These are phyloP conservation scores for Littorina saxatilis DNA, from an alignment of 1,140 invertebrate genomes.

Conservation along the genomic window DNA sequence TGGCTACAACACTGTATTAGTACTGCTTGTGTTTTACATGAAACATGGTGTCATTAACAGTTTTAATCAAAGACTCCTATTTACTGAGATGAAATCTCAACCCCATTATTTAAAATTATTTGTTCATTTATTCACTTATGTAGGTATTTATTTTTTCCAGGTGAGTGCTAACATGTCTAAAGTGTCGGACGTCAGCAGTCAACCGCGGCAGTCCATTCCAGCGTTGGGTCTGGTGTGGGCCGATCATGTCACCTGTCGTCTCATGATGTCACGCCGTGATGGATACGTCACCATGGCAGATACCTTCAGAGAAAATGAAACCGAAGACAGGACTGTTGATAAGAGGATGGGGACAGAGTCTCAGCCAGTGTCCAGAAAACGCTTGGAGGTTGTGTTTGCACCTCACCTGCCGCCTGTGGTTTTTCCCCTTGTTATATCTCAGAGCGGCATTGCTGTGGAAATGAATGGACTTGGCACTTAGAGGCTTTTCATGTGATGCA, in stretches of 20 bases:
- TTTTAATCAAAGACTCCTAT: too few relatives aligned
- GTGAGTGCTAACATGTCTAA: slow-evolving; percentile 41
- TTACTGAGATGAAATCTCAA: too few relatives aligned
- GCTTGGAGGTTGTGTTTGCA: slow-evolving; percentile 74
- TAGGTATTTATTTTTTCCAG: slow-evolving; percentile 45
- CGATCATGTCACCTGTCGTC: slow-evolving; percentile 82
- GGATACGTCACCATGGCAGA: neutral
- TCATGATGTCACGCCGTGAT: slow-evolving; percentile 77
- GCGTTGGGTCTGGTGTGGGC: slow-evolving; percentile 81
- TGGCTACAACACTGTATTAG: too few relatives aligned
- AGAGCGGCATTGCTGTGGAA: neutral
- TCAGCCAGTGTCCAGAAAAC: slow-evolving; percentile 55
- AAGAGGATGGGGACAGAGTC: neutral
- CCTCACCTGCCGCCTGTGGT: slow-evolving; percentile 72
- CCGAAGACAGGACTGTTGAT: neutral
- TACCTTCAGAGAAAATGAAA: neutral
- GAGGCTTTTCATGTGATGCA: too few relatives aligned
- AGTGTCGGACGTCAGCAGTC: neutral
- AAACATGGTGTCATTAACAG: too few relatives aligned
- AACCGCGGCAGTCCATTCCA: slow-evolving; percentile 53
- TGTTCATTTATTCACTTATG: too few relatives aligned
- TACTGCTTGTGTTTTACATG: too few relatives aligned
- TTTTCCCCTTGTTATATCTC: slow-evolving; percentile 66
- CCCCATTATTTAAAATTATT: too few relatives aligned
- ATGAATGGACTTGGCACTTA: too few relatives aligned